phyloP scores from a whole-genome alignment of 2,888 invertebrate genomes.

The Athalia rosae region DNA sequence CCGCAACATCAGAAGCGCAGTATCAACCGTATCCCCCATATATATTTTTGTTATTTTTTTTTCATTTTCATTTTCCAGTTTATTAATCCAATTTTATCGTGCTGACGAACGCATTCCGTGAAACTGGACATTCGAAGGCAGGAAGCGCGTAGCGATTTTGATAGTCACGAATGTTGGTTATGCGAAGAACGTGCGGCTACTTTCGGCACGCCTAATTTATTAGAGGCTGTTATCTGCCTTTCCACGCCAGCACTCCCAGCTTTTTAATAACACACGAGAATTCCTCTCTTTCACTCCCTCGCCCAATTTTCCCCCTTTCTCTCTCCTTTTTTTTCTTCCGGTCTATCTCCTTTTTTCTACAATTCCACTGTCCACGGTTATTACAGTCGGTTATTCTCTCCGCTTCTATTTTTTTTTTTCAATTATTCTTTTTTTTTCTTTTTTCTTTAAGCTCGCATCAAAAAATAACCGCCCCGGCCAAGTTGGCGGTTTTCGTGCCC shows the following conservation, averaged over 20 bases:
- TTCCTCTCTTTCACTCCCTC: conserved; percentile 50
- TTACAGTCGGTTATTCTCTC: conserved; percentile 41
- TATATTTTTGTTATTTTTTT: background rate
- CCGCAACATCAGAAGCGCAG: too few species aligned
- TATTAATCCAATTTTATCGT: background rate
- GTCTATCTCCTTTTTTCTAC: conserved; percentile 28
- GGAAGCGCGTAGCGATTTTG: conserved; percentile 36
- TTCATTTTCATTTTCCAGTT: background rate
- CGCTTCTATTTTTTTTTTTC: conserved; percentile 34
- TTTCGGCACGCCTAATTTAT: conserved; percentile 42
- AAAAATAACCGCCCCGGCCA: background rate
- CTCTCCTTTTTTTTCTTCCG: conserved; percentile 29
- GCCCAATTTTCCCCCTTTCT: conserved; percentile 42
- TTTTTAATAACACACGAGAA: conserved; percentile 43
- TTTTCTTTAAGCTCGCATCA: too few species aligned
- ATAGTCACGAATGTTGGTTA: conserved; percentile 41
- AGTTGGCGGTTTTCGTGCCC: background rate
- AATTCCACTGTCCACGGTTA: background rate
- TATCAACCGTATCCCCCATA: background rate
- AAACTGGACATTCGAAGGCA: conserved; percentile 15
- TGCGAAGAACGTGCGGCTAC: conserved; percentile 37
- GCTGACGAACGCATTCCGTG: conserved; percentile 7
- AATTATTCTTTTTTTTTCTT: conserved; percentile 54
- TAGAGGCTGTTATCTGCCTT: conserved; percentile 42
- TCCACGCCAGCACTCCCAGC: conserved; percentile 31